Conservation (phyloP, 1,140 invertebrate genomes). For the Bursaphelenchus mucronatus region DNA sequence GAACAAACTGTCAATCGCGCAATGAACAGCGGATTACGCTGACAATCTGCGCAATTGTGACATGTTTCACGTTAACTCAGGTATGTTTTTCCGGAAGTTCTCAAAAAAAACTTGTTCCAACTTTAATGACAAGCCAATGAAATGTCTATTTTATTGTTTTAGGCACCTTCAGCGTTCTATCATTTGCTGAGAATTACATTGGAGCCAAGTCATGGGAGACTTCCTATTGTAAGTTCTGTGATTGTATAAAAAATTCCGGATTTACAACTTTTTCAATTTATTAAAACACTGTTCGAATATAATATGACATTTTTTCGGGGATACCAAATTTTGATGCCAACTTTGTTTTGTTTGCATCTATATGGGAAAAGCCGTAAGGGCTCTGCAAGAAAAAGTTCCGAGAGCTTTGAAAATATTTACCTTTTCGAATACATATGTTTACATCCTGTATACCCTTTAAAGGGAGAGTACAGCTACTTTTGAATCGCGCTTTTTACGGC, state of each 20-base stretch:
- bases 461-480: no score
- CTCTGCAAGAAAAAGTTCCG: no score
- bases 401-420: no score
- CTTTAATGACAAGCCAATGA: not conserved
- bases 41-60: slow-evolving; percentile 30
- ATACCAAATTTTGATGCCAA: not conserved
- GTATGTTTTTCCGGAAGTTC: not conserved
- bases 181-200: slow-evolving; percentile 15
- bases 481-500: no score
- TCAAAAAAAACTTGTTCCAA: not conserved
- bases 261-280: not conserved
- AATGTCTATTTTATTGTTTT: slow-evolving; percentile 1
- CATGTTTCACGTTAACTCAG: slow-evolving; percentile 25
- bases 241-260: not conserved
- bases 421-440: not conserved
- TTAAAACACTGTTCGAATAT: not conserved
- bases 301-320: not conserved
- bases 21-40: slow-evolving; percentile 23
- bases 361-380: no score
- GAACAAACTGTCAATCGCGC: slow-evolving; percentile 17
- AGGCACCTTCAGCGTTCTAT: slow-evolving; percentile 22
- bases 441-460: not conserved
- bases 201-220: not conserved
- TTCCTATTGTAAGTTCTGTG: not conserved
- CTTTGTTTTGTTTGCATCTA: no score